Evolutionary conservation across 1,140 invertebrate species (phyloP).

Genomic region (Apolygus lucorum): DNA sequence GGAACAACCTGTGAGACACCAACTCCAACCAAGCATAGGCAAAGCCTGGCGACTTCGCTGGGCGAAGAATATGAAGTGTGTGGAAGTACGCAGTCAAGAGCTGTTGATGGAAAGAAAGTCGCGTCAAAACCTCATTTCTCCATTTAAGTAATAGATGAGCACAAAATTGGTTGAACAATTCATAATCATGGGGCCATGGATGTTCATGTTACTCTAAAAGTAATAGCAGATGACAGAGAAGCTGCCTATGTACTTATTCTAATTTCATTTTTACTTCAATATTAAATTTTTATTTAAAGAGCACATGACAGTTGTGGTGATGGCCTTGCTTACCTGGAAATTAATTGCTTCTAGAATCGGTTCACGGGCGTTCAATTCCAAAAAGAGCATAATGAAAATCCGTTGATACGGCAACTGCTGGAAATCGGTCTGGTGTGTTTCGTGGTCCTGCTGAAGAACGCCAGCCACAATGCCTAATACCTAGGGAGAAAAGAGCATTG

Average conservation of each 20-base stretch:
- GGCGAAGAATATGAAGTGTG: constrained; percentile 81
- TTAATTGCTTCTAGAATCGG: constrained; percentile 85
- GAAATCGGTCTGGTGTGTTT: constrained; percentile 70
- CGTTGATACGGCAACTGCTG: constrained; percentile 96
- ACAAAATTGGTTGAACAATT: too few relatives aligned
- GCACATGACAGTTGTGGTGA: too few relatives aligned
- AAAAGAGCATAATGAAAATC: constrained; percentile 93
- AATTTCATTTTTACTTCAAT: too few relatives aligned
- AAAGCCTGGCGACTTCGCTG: constrained; percentile 93
- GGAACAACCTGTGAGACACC: constrained; percentile 91
- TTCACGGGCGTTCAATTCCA: constrained; percentile 91
- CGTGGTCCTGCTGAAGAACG: constrained; percentile 90
- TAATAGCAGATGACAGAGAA: too few relatives aligned
- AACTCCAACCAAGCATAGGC: constrained; percentile 97
- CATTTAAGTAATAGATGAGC: too few relatives aligned
- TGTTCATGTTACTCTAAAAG: too few relatives aligned
- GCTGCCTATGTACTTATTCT: too few relatives aligned
- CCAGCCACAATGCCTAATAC: constrained; percentile 90
- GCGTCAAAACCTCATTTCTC: too few relatives aligned
- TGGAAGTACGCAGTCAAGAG: constrained; percentile 84
- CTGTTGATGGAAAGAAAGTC: constrained; percentile 42
- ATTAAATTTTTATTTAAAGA: too few relatives aligned
- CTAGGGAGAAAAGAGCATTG: constrained; percentile 40
- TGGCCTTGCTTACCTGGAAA: constrained; percentile 63
- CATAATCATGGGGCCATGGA: too few relatives aligned